These are phyloP conservation scores for Umimayanthus chanpuru DNA, from an alignment of 92 coral and sea anemone species.

Conservation along the genomic window DNA sequence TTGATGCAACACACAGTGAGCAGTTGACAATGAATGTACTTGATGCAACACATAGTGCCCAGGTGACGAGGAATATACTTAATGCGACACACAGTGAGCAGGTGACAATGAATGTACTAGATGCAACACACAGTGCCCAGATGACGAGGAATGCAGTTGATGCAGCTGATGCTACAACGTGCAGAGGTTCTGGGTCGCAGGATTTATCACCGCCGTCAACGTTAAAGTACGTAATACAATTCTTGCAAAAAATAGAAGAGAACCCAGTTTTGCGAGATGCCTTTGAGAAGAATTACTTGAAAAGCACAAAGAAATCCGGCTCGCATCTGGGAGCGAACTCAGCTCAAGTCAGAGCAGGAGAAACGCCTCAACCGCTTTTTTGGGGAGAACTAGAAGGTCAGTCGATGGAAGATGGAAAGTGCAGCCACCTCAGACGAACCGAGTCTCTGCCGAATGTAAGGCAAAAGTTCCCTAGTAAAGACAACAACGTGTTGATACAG, in stretches of 20 bases:
- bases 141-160: neutral
- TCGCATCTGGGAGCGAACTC: neutral
- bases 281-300: neutral
- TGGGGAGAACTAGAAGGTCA: neutral
- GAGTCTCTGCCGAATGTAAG: neutral
- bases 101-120: neutral
- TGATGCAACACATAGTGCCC: neutral
- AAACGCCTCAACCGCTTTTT: neutral
- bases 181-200: neutral
- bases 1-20: neutral
- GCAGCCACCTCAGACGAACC: neutral
- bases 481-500: neutral
- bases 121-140: neutral
- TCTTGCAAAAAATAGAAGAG: neutral
- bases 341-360: neutral
- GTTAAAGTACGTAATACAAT: neutral
- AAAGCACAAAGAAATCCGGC: neutral
- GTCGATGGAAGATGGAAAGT: neutral
- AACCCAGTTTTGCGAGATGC: slow-evolving; percentile 2
- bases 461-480: no score
- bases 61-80: neutral
- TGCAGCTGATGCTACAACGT: neutral
- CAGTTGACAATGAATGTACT: neutral
- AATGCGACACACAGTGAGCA: neutral
- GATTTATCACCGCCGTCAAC: neutral